These are phyloP conservation scores for Linnaemya vulpina DNA, from an alignment of 2,888 invertebrate genomes.

Conservation along the genomic window DNA sequence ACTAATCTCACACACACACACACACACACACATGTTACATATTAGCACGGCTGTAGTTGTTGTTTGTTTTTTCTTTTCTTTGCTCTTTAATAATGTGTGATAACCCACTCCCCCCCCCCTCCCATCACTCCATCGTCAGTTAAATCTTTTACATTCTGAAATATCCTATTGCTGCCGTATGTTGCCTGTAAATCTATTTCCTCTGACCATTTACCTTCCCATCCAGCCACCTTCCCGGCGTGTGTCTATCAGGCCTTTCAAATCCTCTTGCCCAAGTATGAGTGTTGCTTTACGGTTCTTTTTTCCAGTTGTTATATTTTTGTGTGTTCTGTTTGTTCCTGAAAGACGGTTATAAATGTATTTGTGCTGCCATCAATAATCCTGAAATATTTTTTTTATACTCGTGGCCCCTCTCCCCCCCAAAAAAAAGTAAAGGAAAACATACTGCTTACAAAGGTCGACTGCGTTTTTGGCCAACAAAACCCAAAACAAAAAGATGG, in stretches of 20 bases:
- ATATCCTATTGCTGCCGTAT: slow-evolving; percentile 68
- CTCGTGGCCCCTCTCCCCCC: background rate
- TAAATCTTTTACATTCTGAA: slow-evolving; percentile 50
- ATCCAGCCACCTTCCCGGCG: background rate
- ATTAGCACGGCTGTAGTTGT: too few relatives aligned
- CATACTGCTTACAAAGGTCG: slow-evolving; percentile 75
- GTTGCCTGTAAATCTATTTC: slow-evolving; percentile 67
- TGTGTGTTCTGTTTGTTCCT: slow-evolving; percentile 50
- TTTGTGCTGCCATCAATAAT: slow-evolving; percentile 79
- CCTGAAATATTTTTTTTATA: slow-evolving; percentile 75
- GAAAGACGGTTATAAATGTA: slow-evolving; percentile 66
- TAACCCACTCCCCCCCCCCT: slow-evolving; percentile 3
- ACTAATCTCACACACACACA: background rate
- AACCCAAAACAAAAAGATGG: slow-evolving; percentile 41
- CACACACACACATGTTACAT: background rate
- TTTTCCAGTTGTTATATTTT: slow-evolving; percentile 24
- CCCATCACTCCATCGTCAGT: slow-evolving; percentile 24
- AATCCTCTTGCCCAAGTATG: slow-evolving; percentile 39
- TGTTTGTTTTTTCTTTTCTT: slow-evolving; percentile 15
- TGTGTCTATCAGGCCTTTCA: slow-evolving; percentile 35
- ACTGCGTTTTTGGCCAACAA: slow-evolving; percentile 74
- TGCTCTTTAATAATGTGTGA: slow-evolving; percentile 13
- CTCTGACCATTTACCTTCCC: slow-evolving; percentile 39
- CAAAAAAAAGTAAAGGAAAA: slow-evolving; percentile 23
- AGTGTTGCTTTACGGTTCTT: slow-evolving; percentile 46